These are phyloP conservation scores for Cynodonichthys magdalenae DNA, from an alignment of 2,797 vertebrate genomes.

Conservation along the genomic window DNA sequence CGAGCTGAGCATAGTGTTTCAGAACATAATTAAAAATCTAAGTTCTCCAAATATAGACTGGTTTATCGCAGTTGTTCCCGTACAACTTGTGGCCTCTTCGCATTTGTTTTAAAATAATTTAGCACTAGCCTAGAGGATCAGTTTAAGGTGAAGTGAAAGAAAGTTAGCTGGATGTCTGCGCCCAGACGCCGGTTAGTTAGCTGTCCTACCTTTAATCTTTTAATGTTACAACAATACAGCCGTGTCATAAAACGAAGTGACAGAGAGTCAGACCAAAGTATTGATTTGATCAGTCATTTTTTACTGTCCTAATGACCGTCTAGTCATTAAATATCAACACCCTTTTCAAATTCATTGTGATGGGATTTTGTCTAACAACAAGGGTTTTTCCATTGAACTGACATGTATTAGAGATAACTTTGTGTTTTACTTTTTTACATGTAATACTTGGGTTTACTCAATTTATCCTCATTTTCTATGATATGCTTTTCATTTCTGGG, in stretches of 20 bases:
- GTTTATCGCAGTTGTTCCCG: background rate
- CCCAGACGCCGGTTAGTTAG: background rate
- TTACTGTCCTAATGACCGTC: background rate
- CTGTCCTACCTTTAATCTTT: no score
- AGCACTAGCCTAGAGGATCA: slow-evolving; percentile 10
- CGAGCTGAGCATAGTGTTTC: slow-evolving; percentile 40
- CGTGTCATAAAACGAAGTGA: background rate
- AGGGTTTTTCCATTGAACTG: no score
- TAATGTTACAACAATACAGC: no score
- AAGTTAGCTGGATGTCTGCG: background rate
- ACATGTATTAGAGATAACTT: no score
- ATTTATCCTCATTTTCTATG: no score
- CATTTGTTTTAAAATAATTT: background rate
- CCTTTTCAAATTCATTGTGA: background rate
- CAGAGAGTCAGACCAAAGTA: background rate
- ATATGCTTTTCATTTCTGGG: background rate
- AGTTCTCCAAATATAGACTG: fast-evolving
- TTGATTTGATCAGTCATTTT: background rate
- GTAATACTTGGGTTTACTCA: background rate
- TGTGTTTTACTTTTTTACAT: background rate
- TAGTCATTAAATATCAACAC: background rate
- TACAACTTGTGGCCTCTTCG: fast-evolving
- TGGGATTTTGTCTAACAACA: background rate
- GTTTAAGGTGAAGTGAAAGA: slow-evolving; percentile 36
- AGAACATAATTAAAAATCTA: background rate